These are phyloP conservation scores for Erebia epiphron DNA, from an alignment of 2,888 invertebrate genomes.

Conservation along the genomic window DNA sequence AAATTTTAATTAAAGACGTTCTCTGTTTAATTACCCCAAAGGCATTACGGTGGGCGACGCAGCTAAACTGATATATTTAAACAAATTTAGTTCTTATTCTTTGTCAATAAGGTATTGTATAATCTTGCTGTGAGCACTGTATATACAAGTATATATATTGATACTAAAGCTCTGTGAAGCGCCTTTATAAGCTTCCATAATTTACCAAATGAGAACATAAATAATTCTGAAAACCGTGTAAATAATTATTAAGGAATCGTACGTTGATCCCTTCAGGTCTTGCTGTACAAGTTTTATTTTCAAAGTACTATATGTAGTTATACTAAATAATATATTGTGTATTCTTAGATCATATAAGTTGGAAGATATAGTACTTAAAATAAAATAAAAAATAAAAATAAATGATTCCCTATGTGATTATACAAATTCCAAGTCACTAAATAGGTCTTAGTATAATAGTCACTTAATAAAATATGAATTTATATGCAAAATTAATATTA, in stretches of 20 bases:
- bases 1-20: constrained; percentile 46
- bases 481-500: no score
- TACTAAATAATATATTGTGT: no score
- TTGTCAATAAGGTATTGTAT: not conserved
- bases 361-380: no score
- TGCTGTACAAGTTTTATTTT: no score
- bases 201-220: constrained; percentile 37
- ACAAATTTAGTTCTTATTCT: constrained; percentile 24
- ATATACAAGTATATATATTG: constrained; percentile 15
- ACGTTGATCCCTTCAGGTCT: not conserved
- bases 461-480: no score
- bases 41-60: constrained; percentile 35
- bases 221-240: constrained; percentile 31
- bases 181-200: constrained; percentile 37
- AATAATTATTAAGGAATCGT: constrained; percentile 15
- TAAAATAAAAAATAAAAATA: no score
- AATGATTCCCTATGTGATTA: no score
- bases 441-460: no score
- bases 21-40: constrained; percentile 42
- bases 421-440: no score
- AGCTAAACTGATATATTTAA: not conserved
- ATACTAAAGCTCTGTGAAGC: constrained; percentile 25
- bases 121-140: not conserved
- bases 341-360: no score
- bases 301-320: not conserved